Conservation (phyloP, 2,797 vertebrate species). For the Serranus cabrilla region DNA sequence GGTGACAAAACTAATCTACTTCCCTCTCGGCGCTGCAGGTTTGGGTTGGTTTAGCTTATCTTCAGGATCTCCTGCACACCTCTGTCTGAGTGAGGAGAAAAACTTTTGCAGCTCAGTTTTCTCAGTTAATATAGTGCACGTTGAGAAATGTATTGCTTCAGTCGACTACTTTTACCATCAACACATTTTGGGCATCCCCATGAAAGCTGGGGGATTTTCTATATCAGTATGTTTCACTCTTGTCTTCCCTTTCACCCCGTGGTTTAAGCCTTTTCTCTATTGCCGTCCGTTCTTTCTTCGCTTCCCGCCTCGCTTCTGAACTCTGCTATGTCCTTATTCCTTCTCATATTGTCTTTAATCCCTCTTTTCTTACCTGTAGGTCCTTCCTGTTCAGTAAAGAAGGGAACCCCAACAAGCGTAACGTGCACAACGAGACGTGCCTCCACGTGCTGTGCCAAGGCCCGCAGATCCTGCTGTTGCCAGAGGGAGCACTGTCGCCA, state of each 20-base stretch:
- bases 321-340: constrained; percentile 2
- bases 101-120: no score
- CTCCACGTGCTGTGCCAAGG: constrained; percentile 98
- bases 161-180: no score
- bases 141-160: no score
- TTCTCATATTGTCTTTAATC: not conserved
- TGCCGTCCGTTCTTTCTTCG: not conserved
- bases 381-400: constrained; percentile 98
- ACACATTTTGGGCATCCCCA: no score
- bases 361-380: constrained; percentile 75
- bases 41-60: no score
- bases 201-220: no score
- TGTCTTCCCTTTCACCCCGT: not conserved
- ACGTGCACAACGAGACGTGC: constrained; percentile 97
- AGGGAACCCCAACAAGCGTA: constrained; percentile 98
- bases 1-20: no score
- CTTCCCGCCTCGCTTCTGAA: not conserved
- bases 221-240: not conserved
- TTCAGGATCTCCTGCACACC: no score
- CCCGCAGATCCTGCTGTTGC: constrained; percentile 93
- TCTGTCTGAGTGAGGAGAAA: no score
- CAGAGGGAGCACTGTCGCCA: constrained; percentile 95
- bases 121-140: no score
- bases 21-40: no score
- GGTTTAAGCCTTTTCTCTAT: not conserved